Base-by-base conservation (phyloP, 1,140 invertebrate genomes). In the Drosophila athabasca region DNA sequence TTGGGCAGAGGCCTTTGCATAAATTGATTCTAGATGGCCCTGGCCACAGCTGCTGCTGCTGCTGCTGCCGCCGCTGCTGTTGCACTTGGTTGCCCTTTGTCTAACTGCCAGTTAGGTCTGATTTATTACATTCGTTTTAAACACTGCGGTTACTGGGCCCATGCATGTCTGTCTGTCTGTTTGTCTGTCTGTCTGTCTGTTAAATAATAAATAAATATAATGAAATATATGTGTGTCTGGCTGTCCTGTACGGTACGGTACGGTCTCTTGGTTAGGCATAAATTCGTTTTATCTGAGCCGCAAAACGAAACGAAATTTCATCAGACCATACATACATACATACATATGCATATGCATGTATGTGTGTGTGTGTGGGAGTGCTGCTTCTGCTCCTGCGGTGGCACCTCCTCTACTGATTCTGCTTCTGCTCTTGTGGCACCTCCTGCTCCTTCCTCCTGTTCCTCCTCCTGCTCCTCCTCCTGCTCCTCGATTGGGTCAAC, bases 161-260 rank as follows among this genome's bases (percentile, higher is more conserved):
- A 22, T 26, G 48, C 29, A 24, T 15, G n/a, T 9, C 2, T 26
- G 53, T 48, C 24, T 39, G 19, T 19, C 46, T 51, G 53, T 61
- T 69, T 53, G 80, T 79, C 22, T 29, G 24, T n/a, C 24, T 31
- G 19, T 19, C 48, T 51, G 53, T 61, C 75, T 58, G 80, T 79
- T 83, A 71, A 83, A 83, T 83, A 83, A 83, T 83, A 83, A 84
- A 84, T 83, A 83, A 78, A 82, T 39, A 39, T 78, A 82, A 85
- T 85, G 77, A 87, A 81, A 73, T 85, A 73, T 70, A 74, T 55
- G 51, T 57, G 50, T 50, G 55, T 79, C 49, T 76, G 71, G 60
- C 66, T 68, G 68, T 9, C 29, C 29, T 24, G 50, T 1, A 35
- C 35, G 11, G 35, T 9, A 5, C 29, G 6, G 29, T 29, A 2